phyloP scores from a whole-genome alignment of 2,797 vertebrate genomes.

The Enteromius treurensis region DNA sequence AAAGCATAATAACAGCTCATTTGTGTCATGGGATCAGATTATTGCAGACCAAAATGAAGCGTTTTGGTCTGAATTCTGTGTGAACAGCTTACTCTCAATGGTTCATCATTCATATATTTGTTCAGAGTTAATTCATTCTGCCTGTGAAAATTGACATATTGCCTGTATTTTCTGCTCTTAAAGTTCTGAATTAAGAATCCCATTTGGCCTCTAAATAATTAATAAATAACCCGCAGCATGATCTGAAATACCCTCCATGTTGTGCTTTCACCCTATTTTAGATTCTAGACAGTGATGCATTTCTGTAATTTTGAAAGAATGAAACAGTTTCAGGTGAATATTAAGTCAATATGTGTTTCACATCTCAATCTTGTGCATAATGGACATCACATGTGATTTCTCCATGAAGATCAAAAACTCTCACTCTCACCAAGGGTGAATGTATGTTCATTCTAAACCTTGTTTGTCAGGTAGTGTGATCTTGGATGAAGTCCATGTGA shows the following conservation, averaged over 20 bases:
- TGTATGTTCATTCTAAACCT: conserved; percentile 9
- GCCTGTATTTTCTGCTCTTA: neutral
- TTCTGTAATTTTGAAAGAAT: conserved; percentile 25
- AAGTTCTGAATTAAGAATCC: neutral
- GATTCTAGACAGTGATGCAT: conserved; percentile 29
- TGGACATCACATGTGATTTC: conserved; percentile 14
- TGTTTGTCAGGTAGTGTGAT: conserved; percentile 12
- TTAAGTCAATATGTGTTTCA: conserved; percentile 15
- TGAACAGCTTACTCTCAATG: neutral
- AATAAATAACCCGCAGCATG: neutral
- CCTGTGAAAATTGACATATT: neutral
- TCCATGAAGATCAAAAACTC: conserved; percentile 19
- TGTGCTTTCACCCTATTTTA: conserved; percentile 15
- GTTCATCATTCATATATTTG: neutral
- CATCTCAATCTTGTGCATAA: conserved; percentile 9
- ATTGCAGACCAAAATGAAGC: neutral
- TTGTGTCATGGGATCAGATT: neutral
- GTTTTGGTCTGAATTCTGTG: neutral
- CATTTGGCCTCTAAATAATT: neutral
- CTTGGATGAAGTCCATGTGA: neutral
- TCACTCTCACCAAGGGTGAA: neutral
- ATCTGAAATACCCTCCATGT: neutral
- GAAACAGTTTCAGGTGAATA: conserved; percentile 7
- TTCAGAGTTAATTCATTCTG: neutral
- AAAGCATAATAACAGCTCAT: neutral